Conservation (phyloP, 2,797 vertebrate genomes). For the Aulostomus chinensis region DNA sequence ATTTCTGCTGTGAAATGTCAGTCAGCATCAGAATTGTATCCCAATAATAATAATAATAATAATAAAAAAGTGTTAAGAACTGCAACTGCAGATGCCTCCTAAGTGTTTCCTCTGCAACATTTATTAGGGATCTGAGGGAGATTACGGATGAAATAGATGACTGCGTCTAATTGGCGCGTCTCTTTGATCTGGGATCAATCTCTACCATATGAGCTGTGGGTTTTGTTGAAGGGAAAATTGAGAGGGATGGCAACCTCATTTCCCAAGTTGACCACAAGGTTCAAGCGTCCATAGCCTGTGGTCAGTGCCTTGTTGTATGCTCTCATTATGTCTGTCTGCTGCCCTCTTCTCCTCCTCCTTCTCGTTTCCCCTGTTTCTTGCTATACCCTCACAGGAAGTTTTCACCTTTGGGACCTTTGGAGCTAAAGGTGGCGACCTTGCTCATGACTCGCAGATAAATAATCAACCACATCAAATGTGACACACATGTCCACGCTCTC, state of each 20-base stretch:
- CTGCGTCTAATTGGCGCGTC: slow-evolving; percentile 72
- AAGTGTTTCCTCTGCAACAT: slow-evolving; percentile 61
- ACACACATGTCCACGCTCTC: slow-evolving; percentile 54
- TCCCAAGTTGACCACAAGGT: slow-evolving; percentile 76
- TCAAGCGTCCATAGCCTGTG: slow-evolving; percentile 73
- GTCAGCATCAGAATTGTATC: slow-evolving; percentile 13
- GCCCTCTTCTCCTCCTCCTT: slow-evolving; percentile 29
- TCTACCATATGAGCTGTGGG: slow-evolving; percentile 72
- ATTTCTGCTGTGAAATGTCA: slow-evolving; percentile 33
- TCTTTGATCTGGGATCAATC: slow-evolving; percentile 77
- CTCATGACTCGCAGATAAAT: slow-evolving; percentile 69
- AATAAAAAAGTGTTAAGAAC: slow-evolving; percentile 47
- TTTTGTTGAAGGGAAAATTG: slow-evolving; percentile 71
- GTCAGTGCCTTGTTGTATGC: slow-evolving; percentile 57
- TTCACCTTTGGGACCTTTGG: slow-evolving; percentile 59
- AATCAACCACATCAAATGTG: slow-evolving; percentile 64
- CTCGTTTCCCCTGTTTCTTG: slow-evolving; percentile 38
- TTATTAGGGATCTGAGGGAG: slow-evolving; percentile 45
- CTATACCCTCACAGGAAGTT: slow-evolving; percentile 42
- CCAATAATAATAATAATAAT: slow-evolving; percentile 17
- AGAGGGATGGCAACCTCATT: slow-evolving; percentile 75
- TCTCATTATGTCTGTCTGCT: slow-evolving; percentile 59
- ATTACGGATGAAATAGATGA: slow-evolving; percentile 64
- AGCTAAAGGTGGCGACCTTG: slow-evolving; percentile 61
- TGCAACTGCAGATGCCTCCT: slow-evolving; percentile 68